A percentile compares a stretch with the other conserved stretches of the same genome.
phyloP scores from a whole-genome alignment of 1,140 invertebrate genomes.

The Pseudachorutes palmiensis region DNA sequence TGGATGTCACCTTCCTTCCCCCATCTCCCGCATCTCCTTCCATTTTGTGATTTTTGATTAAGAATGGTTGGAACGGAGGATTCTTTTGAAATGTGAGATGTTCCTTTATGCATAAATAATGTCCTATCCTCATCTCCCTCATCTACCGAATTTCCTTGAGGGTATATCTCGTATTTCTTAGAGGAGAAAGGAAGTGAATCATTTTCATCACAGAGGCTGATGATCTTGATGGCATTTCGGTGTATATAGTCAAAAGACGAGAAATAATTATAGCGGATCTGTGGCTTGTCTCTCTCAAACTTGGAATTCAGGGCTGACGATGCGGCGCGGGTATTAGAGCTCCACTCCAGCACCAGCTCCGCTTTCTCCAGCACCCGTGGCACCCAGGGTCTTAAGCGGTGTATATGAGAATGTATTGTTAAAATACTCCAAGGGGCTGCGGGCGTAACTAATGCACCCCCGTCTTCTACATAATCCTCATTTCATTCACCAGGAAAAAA shows the following conservation, averaged over 20 bases:
- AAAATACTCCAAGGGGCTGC: neutral
- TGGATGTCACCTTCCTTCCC: too few species aligned
- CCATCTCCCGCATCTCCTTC: too few species aligned
- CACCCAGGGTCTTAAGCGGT: too few species aligned
- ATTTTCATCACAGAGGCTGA: neutral
- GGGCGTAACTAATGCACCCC: conserved; percentile 3
- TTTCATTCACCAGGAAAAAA: conserved; percentile 17
- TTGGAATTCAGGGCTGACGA: too few species aligned
- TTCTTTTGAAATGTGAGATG: neutral
- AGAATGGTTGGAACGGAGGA: too few species aligned
- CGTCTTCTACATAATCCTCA: neutral
- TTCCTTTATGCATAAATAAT: conserved; percentile 15
- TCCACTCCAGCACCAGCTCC: too few species aligned
- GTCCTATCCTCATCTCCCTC: too few species aligned
- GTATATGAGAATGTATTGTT: neutral
- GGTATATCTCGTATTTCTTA: neutral
- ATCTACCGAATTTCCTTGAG: too few species aligned
- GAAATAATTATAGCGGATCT: neutral
- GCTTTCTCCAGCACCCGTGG: too few species aligned
- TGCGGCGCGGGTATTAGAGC: too few species aligned
- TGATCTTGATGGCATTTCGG: conserved; percentile 6
- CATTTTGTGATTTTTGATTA: conserved; percentile 7
- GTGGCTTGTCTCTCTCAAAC: neutral
- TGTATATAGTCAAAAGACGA: too few species aligned
- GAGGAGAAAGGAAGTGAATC: conserved; percentile 2